Conservation (phyloP, 2,888 invertebrate genomes). For the Apotomis capreana region DNA sequence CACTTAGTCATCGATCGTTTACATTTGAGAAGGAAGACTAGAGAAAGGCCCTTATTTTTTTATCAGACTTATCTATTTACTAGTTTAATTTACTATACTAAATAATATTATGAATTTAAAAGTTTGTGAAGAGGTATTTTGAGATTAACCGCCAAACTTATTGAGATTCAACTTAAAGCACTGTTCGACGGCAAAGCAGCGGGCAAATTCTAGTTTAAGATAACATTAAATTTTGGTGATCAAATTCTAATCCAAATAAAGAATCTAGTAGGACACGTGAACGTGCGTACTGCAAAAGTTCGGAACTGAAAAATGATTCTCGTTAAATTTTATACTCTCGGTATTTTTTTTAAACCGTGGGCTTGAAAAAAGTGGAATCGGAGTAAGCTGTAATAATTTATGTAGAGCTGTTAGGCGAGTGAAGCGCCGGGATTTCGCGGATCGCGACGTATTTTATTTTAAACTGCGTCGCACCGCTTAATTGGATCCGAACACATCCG, state of each 20-base stretch:
- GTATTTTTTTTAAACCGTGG: conserved; percentile 30
- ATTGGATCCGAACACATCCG: conserved; percentile 46
- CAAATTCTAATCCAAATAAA: conserved; percentile 9
- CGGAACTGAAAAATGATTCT: conserved; percentile 30
- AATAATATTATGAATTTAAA: too few species aligned
- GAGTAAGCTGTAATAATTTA: conserved; percentile 41
- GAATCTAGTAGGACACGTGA: conserved; percentile 8
- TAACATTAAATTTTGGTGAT: neutral
- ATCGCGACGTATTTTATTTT: conserved; percentile 47
- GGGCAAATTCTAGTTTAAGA: neutral
- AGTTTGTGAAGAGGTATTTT: too few species aligned
- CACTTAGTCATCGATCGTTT: neutral
- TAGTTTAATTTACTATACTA: too few species aligned
- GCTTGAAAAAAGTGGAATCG: conserved; percentile 39
- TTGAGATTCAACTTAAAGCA: too few species aligned
- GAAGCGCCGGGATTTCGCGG: conserved; percentile 45
- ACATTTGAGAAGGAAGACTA: neutral
- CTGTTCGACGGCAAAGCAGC: too few species aligned
- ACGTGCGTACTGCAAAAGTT: conserved; percentile 28
- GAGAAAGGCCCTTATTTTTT: too few species aligned
- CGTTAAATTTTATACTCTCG: conserved; percentile 34
- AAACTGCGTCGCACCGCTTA: conserved; percentile 46
- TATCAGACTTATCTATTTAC: too few species aligned
- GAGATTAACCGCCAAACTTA: too few species aligned
- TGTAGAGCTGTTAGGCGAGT: conserved; percentile 41